These are phyloP conservation scores for Drosophila orena DNA, from an alignment of 1,140 invertebrate species.

Conservation along the genomic window DNA sequence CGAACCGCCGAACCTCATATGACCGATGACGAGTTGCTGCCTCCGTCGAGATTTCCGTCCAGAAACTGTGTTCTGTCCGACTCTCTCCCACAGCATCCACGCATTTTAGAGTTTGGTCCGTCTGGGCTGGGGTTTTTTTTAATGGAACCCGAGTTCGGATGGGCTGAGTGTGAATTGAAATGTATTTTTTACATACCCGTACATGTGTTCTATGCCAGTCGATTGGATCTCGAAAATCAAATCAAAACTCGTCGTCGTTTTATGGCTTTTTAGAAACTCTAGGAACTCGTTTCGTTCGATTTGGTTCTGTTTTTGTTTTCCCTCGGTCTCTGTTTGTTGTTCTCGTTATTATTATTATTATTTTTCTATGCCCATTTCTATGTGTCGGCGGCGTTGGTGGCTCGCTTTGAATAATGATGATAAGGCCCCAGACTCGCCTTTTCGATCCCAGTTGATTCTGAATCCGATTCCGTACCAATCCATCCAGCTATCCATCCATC, in stretches of 20 bases:
- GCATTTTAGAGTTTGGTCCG: slow-evolving; percentile 42
- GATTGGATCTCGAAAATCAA: slow-evolving; percentile 72
- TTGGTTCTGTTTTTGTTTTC: slow-evolving; percentile 68
- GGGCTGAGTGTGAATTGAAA: slow-evolving; percentile 73
- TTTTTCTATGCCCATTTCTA: slow-evolving; percentile 69
- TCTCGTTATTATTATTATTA: slow-evolving; percentile 79
- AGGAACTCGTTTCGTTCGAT: slow-evolving; percentile 45
- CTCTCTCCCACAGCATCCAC: slow-evolving; percentile 53
- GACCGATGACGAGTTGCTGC: slow-evolving; percentile 63
- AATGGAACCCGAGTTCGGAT: slow-evolving; percentile 29
- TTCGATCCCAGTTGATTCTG: slow-evolving; percentile 16
- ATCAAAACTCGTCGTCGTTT: slow-evolving; percentile 79
- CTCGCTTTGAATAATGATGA: slow-evolving; percentile 81
- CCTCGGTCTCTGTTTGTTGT: slow-evolving; percentile 71
- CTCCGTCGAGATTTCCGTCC: slow-evolving; percentile 35
- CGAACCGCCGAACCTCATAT: slow-evolving; percentile 73
- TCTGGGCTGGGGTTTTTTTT: slow-evolving; percentile 33
- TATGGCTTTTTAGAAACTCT: slow-evolving; percentile 77
- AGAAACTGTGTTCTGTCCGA: slow-evolving; percentile 22
- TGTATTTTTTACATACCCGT: slow-evolving; percentile 65
- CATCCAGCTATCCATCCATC: slow-evolving; percentile 3
- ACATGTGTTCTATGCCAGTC: slow-evolving; percentile 63
- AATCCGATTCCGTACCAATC: slow-evolving; percentile 9
- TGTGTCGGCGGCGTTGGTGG: slow-evolving; percentile 27
- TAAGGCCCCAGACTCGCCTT: slow-evolving; percentile 54